These are phyloP conservation scores for Polydrusus cervinus DNA, from an alignment of 2,888 invertebrate genomes.

Conservation along the genomic window DNA sequence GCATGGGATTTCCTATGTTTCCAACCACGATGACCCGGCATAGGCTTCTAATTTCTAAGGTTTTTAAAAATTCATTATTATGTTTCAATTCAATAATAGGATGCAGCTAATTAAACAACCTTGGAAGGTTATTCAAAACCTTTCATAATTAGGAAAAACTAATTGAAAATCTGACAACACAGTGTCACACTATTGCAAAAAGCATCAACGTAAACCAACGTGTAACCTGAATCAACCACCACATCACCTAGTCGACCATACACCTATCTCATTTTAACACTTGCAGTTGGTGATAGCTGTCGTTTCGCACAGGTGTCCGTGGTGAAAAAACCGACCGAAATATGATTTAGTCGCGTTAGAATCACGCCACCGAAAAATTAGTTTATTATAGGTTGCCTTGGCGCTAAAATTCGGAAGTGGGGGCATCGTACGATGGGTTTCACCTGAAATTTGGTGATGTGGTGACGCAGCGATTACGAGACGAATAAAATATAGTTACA, in stretches of 20 bases:
- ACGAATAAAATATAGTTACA: not conserved
- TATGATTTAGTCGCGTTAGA: constrained; percentile 4
- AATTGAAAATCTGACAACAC: not conserved
- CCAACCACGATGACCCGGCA: too few relatives aligned
- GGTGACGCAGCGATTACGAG: constrained; percentile 13
- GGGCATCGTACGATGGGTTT: constrained; percentile 46
- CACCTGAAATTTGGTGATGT: constrained; percentile 31
- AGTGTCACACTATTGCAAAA: not conserved
- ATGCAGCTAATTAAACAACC: not conserved
- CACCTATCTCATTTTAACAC: not conserved
- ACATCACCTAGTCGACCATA: not conserved
- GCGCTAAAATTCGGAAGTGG: constrained; percentile 32
- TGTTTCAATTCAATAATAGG: too few relatives aligned
- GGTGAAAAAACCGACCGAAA: not conserved
- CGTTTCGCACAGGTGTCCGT: not conserved
- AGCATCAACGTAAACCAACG: constrained; percentile 3
- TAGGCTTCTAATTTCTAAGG: too few relatives aligned
- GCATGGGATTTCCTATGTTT: too few relatives aligned
- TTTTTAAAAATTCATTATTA: too few relatives aligned
- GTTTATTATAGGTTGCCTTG: constrained; percentile 39
- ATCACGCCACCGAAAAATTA: constrained; percentile 46
- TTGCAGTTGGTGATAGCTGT: not conserved
- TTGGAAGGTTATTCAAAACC: too few relatives aligned
- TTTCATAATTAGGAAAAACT: not conserved
- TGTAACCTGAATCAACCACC: constrained; percentile 1